These are phyloP conservation scores for Hipposideros larvatus DNA, from an alignment of 2,797 vertebrate species.

Conservation along the genomic window DNA sequence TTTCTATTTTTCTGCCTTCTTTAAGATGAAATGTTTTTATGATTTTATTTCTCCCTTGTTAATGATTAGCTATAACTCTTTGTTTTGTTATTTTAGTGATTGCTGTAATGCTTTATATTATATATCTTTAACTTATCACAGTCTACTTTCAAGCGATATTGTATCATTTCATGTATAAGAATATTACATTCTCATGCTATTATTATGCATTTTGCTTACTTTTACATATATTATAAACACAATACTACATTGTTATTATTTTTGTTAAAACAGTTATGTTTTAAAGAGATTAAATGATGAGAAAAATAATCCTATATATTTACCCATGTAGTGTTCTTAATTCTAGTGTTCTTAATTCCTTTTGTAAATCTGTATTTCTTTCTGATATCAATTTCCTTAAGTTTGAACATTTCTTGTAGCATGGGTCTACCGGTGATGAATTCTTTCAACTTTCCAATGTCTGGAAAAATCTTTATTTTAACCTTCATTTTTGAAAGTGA, in stretches of 20 bases:
- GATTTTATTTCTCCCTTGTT: slow-evolving; percentile 43
- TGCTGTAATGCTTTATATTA: not conserved
- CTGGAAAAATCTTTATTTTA: slow-evolving; percentile 55
- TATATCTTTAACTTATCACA: slow-evolving; percentile 25
- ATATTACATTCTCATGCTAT: not conserved
- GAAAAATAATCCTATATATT: slow-evolving; percentile 5
- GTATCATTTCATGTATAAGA: not conserved
- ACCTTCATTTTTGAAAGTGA: slow-evolving; percentile 44
- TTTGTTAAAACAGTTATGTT: slow-evolving; percentile 14
- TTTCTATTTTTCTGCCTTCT: slow-evolving; percentile 37
- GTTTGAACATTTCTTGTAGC: slow-evolving; percentile 12
- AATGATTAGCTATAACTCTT: slow-evolving; percentile 9
- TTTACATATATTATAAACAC: not conserved
- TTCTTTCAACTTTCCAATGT: slow-evolving; percentile 39
- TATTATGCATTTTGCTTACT: slow-evolving; percentile 19
- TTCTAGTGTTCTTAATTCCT: not conserved
- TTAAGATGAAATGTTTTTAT: slow-evolving; percentile 36
- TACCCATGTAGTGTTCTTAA: not conserved
- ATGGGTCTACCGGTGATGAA: not conserved
- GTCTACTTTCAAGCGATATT: slow-evolving; percentile 23
- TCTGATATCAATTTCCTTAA: not conserved
- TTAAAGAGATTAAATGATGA: slow-evolving; percentile 52
- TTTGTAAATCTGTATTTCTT: not conserved
- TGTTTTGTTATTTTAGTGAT: not conserved
- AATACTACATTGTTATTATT: not conserved